Base-by-base conservation (phyloP, 1,140 invertebrate genomes). In the Dufourea novaeangliae region DNA sequence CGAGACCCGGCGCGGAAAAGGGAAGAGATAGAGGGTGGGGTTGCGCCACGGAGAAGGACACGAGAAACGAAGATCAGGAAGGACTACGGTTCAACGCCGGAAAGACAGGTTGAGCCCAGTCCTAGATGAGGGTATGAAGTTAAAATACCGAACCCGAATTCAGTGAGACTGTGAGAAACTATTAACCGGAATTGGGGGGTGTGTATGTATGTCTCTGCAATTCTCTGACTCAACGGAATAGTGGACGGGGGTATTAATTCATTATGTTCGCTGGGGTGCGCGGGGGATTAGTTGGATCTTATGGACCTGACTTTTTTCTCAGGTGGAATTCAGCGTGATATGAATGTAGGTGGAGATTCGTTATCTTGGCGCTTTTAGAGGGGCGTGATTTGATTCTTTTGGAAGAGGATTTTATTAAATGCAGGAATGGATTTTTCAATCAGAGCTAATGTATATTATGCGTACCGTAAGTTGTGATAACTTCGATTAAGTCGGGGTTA, bases 181-280 rank as follows among this genome's bases (percentile, higher is more conserved):
- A 89, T 89, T 88, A 88, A 87, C 87, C 68, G 83, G 86, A 83
- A 89, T 89, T 87, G 86, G 87, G 79, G 66, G 41, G 57, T 69
- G 59, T 46, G 57, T 72, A 34, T 61, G 52, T n/a, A n/a, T n/a
- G n/a, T n/a, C n/a, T 62, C 39, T 39, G 57, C 66, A 73, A 67
- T 62, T 82, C 67, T 12, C 67, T 12, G 57, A 63, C n/a, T 29
- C n/a, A 20, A 37, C 32, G 32, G 29, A 20, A 6, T 17, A 10
- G 6, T 12, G 20, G 17, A 22, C 4, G 10, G 57, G 10, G 14
- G 37, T 27, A 66, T 46, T 66, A 22, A 37, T 37, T 66, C 17
- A 2, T 4, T 61, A 34, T 37, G 10, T 11, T 22, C n/a, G n/a
- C n/a, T n/a, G n/a, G n/a, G n/a, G n/a, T n/a, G n/a, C n/a, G n/a